Evolutionary conservation across 2,113 vertebrate genomes (phyloP).

Genomic region (Malurus melanocephalus): DNA sequence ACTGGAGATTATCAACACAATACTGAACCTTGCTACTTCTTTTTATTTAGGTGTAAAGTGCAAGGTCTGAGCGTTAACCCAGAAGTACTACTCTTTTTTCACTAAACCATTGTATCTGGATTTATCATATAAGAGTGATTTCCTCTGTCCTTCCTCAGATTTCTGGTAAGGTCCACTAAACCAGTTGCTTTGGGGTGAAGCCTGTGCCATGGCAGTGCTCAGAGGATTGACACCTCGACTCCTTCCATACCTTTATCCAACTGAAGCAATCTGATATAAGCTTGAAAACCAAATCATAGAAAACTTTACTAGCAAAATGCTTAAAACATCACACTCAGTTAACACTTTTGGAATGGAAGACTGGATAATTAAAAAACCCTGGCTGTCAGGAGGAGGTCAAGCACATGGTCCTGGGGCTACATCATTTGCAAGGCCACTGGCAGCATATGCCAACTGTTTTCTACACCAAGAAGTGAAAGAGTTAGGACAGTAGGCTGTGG

Average conservation of each 20-base stretch:
- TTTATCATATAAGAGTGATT: background rate
- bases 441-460: background rate
- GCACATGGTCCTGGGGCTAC: accelerated
- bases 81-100: background rate
- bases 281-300: background rate
- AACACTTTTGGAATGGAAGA: background rate
- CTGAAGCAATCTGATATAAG: background rate
- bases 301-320: background rate
- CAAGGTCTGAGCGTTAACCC: background rate
- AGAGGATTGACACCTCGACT: background rate
- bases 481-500: background rate
- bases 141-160: background rate
- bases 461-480: background rate
- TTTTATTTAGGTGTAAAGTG: background rate
- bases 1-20: background rate
- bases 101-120: background rate
- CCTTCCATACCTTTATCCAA: background rate
- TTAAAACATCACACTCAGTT: background rate
- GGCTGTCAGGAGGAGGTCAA: background rate
- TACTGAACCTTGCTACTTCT: background rate
- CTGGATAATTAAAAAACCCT: background rate
- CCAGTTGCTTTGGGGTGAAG: background rate
- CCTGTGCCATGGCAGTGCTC: background rate
- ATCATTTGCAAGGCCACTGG: background rate
- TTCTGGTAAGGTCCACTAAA: background rate